These are phyloP conservation scores for Myotis findleyi DNA, from an alignment of 2,797 vertebrate species.

Conservation along the genomic window DNA sequence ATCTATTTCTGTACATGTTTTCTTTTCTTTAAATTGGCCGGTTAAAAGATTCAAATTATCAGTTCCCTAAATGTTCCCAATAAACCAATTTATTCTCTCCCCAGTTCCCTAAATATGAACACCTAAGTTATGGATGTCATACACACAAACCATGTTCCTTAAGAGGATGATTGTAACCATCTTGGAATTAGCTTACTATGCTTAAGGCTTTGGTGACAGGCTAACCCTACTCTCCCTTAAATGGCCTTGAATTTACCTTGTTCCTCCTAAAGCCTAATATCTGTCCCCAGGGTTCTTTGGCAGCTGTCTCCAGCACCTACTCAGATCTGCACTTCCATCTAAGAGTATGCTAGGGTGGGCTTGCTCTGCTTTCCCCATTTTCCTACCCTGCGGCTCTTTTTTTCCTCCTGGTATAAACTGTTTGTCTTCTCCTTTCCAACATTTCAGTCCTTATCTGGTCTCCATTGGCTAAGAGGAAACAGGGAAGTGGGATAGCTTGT, in stretches of 20 bases:
- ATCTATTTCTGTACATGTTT: conserved; percentile 38
- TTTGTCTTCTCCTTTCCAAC: neutral
- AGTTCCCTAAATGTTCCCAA: neutral
- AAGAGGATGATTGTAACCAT: neutral
- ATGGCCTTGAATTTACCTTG: neutral
- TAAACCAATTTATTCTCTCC: conserved; percentile 29
- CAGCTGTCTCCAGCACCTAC: neutral
- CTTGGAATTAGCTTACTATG: neutral
- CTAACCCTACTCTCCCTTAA: neutral
- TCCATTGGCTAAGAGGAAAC: neutral
- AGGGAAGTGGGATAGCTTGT: neutral
- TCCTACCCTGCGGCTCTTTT: neutral
- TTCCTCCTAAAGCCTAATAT: neutral
- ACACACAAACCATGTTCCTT: neutral
- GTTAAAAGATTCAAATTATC: neutral
- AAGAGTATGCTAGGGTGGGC: neutral
- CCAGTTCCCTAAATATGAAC: neutral
- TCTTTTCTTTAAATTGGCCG: conserved; percentile 50
- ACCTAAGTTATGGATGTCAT: neutral
- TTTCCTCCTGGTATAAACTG: neutral
- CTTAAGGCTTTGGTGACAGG: neutral
- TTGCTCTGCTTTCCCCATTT: neutral
- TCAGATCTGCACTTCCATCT: neutral
- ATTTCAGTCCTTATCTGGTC: neutral
- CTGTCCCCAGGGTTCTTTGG: neutral